A percentile compares a stretch with the other conserved stretches of the same genome.
Conservation (phyloP, 2,113 vertebrate genomes). For the Perca fluviatilis region DNA sequence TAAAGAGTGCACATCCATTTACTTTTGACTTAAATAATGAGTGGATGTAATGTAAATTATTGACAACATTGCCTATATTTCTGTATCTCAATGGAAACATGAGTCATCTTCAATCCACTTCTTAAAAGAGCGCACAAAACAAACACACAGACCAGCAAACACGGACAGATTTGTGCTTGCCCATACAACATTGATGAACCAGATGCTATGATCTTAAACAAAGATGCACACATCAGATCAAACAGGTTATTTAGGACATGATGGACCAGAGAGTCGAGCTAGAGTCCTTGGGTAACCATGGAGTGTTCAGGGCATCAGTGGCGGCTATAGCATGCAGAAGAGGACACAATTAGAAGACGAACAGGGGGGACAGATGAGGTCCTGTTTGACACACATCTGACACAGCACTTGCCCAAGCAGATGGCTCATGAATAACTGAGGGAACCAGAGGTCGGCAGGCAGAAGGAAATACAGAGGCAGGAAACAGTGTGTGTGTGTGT, state of each 20-base stretch:
- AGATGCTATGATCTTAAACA: constrained; percentile 71
- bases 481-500: background rate
- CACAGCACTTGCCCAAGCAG: constrained; percentile 76
- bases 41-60: background rate
- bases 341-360: constrained; percentile 73
- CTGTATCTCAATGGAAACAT: background rate
- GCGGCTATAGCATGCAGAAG: constrained; percentile 55
- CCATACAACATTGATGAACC: constrained; percentile 67
- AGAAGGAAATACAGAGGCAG: constrained; percentile 43
- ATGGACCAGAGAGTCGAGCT: constrained; percentile 39
- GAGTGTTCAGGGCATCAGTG: constrained; percentile 39
- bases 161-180: constrained; percentile 24
- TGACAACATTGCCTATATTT: background rate
- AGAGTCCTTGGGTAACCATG: constrained; percentile 34
- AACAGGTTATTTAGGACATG: constrained; percentile 71
- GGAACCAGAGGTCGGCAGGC: constrained; percentile 65
- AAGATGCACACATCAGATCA: constrained; percentile 71
- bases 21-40: background rate
- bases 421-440: constrained; percentile 87
- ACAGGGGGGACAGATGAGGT: constrained; percentile 68
- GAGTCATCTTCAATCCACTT: constrained; percentile 2
- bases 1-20: background rate
- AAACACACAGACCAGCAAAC: constrained; percentile 17
- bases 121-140: background rate
- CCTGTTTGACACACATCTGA: constrained; percentile 80